Percentiles rank a stretch among this genome's conserved stretches.
Evolutionary conservation across 2,113 vertebrate species (phyloP).

Genomic region (Orthonyx spaldingii): DNA sequence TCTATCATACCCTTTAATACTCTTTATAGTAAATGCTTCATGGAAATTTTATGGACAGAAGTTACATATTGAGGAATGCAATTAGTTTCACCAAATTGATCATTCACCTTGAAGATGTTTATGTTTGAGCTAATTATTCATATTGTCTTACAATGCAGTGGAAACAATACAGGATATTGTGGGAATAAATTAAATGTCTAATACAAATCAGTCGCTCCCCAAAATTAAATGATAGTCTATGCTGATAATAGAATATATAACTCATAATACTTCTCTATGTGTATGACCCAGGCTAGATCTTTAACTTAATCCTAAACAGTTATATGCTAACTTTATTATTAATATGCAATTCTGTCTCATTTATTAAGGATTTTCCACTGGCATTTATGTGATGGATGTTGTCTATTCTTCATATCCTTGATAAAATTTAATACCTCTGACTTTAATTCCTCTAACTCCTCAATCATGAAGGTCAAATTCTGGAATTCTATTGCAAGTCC

Average conservation of each 20-base stretch:
- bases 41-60: neutral
- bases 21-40: neutral
- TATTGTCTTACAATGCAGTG: neutral
- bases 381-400: neutral
- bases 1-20: neutral
- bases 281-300: neutral
- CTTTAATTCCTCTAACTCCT: neutral
- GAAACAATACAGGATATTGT: neutral
- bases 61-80: neutral
- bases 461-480: neutral
- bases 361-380: neutral
- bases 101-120: neutral
- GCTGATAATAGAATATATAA: neutral
- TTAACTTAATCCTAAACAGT: neutral
- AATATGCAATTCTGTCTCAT: neutral
- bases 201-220: neutral
- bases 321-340: neutral
- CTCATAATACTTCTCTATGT: neutral
- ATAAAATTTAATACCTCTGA: neutral
- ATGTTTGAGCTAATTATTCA: neutral
- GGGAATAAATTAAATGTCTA: neutral
- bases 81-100: neutral
- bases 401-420: neutral
- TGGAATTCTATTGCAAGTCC: neutral
- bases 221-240: neutral